Conservation (phyloP, 2,113 vertebrate species). For the Alligator mississippiensis region DNA sequence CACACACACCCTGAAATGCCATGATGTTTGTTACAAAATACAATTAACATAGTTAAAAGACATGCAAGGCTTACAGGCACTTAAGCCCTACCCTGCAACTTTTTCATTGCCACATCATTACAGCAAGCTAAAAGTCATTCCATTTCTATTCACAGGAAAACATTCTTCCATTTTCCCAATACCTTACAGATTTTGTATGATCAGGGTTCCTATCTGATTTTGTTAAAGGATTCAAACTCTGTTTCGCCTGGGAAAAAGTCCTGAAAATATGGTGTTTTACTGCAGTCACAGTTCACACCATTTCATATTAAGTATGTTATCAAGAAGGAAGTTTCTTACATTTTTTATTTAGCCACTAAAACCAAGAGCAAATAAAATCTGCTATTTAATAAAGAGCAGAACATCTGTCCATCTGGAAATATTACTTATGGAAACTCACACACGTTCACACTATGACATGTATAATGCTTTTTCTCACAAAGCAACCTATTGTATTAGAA, state of each 20-base stretch:
- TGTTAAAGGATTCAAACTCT: neutral
- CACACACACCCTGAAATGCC: neutral
- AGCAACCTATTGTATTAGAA: conserved; percentile 40
- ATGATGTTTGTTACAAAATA: neutral
- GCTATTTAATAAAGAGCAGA: conserved; percentile 42
- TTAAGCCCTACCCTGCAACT: neutral
- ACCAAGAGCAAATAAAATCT: conserved; percentile 35
- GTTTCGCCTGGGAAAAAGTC: neutral
- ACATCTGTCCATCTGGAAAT: conserved; percentile 48
- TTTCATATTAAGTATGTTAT: neutral
- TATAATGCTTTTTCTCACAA: conserved; percentile 30
- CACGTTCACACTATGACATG: conserved; percentile 1
- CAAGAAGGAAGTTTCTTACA: neutral
- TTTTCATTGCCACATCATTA: neutral
- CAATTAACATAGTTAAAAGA: neutral
- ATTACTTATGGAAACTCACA: conserved; percentile 30
- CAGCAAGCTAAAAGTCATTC: neutral
- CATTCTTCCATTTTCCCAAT: neutral
- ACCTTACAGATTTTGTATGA: neutral
- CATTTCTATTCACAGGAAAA: neutral
- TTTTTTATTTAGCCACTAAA: conserved; percentile 1
- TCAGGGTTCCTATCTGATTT: neutral
- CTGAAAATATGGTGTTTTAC: neutral
- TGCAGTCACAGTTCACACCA: conserved; percentile 11
- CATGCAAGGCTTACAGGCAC: neutral